Conservation (phyloP, 2,888 invertebrate genomes). For the Physocephala rufipes region DNA sequence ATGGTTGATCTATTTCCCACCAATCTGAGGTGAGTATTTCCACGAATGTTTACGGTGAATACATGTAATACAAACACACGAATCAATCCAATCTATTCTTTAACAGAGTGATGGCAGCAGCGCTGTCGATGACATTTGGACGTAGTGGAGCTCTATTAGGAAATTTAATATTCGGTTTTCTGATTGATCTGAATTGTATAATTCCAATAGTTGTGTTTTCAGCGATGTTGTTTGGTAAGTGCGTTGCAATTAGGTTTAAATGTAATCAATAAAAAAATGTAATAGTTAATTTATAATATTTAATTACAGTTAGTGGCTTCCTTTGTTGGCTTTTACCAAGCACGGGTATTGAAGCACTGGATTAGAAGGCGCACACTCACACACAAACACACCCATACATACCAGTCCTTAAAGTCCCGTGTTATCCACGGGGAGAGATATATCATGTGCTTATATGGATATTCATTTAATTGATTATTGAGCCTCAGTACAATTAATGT, state of each 20-base stretch:
- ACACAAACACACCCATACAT: too few species aligned
- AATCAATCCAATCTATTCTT: background rate
- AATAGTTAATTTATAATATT: background rate
- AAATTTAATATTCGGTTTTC: conserved; percentile 80
- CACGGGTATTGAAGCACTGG: conserved; percentile 78
- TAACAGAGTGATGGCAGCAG: conserved; percentile 83
- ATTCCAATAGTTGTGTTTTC: conserved; percentile 79
- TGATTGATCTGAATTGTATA: conserved; percentile 81
- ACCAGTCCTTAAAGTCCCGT: background rate
- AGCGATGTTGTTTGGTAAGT: conserved; percentile 78
- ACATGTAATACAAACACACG: too few species aligned
- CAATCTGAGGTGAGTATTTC: conserved; percentile 74
- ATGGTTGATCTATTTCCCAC: conserved; percentile 85
- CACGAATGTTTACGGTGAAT: background rate
- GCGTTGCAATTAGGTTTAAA: conserved; percentile 4
- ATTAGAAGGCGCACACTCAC: too few species aligned
- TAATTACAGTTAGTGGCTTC: conserved; percentile 74
- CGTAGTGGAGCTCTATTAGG: conserved; percentile 80
- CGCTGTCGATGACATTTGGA: conserved; percentile 80
- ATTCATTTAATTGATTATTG: background rate
- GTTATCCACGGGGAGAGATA: background rate
- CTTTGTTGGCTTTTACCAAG: conserved; percentile 79
- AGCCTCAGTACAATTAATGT: background rate
- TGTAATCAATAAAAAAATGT: background rate
- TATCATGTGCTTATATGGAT: background rate